Conservation (phyloP, 2,113 vertebrate genomes). For the Ramphastos sulfuratus region DNA sequence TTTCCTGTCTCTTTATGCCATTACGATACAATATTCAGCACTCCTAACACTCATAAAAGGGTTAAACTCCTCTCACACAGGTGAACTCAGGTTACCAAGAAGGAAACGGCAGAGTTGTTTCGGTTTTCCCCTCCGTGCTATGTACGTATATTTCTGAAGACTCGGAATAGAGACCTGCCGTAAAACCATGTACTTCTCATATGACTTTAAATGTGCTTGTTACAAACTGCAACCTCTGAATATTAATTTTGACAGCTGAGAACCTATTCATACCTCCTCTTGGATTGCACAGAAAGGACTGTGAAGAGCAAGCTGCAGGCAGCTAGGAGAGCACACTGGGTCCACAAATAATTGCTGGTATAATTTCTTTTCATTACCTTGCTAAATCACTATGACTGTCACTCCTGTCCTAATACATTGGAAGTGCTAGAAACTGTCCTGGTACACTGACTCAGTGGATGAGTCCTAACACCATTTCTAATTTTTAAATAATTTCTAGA, state of each 20-base stretch:
- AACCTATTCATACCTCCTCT: not conserved
- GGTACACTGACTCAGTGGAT: not conserved
- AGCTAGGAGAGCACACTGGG: not conserved
- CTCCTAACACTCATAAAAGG: not conserved
- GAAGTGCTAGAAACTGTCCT: not conserved
- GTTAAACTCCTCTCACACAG: constrained; percentile 39
- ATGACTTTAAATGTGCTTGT: not conserved
- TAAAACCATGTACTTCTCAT: not conserved
- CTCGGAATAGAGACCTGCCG: not conserved
- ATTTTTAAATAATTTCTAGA: not conserved
- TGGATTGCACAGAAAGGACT: not conserved
- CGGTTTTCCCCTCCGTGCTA: constrained; percentile 4
- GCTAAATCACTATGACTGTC: not conserved
- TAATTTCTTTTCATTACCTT: constrained; percentile 4
- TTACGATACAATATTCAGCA: accelerated
- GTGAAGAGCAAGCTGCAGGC: not conserved
- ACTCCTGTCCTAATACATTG: not conserved
- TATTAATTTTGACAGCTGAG: constrained; percentile 35
- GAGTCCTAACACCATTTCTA: not conserved
- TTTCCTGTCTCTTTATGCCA: not conserved
- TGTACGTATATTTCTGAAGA: not conserved
- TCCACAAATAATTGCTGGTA: constrained; percentile 8
- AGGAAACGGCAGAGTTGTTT: constrained; percentile 26
- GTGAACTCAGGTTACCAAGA: constrained; percentile 61
- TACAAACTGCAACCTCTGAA: not conserved